Conservation (phyloP, 1,140 invertebrate genomes). For the Eupeodes corollae region DNA sequence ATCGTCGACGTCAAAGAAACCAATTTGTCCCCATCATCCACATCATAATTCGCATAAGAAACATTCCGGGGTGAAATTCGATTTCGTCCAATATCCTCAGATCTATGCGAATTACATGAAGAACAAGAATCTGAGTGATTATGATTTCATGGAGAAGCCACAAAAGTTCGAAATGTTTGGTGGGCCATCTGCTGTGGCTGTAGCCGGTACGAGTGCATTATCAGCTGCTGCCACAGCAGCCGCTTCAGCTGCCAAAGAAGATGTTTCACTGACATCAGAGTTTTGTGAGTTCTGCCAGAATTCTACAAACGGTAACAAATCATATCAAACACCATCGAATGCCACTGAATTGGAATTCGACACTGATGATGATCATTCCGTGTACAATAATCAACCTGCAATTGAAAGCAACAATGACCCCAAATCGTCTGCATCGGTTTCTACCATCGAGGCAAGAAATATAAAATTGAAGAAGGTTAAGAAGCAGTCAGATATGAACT, state of each 20-base stretch:
- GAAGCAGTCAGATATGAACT: slow-evolving; percentile 5
- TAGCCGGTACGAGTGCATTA: not conserved
- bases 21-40: slow-evolving; percentile 33
- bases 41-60: slow-evolving; percentile 39
- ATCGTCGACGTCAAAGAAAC: not conserved
- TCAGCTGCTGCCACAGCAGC: slow-evolving; percentile 7
- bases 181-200: not conserved
- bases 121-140: slow-evolving; percentile 54
- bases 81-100: slow-evolving; percentile 56
- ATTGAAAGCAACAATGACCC: not conserved
- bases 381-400: not conserved
- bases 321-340: slow-evolving; percentile 50
- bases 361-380: slow-evolving; percentile 39
- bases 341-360: slow-evolving; percentile 55
- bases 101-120: slow-evolving; percentile 60
- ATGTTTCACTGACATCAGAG: slow-evolving; percentile 42
- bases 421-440: not conserved
- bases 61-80: slow-evolving; percentile 57
- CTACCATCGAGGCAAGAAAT: too few relatives aligned
- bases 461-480: too few relatives aligned
- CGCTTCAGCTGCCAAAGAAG: slow-evolving; percentile 37
- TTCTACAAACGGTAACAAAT: slow-evolving; percentile 5
- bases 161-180: slow-evolving; percentile 27
- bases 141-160: slow-evolving; percentile 46
- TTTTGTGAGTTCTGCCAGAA: slow-evolving; percentile 24